phyloP scores from a whole-genome alignment of 2,113 vertebrate species.

The Solenodon paradoxus region DNA sequence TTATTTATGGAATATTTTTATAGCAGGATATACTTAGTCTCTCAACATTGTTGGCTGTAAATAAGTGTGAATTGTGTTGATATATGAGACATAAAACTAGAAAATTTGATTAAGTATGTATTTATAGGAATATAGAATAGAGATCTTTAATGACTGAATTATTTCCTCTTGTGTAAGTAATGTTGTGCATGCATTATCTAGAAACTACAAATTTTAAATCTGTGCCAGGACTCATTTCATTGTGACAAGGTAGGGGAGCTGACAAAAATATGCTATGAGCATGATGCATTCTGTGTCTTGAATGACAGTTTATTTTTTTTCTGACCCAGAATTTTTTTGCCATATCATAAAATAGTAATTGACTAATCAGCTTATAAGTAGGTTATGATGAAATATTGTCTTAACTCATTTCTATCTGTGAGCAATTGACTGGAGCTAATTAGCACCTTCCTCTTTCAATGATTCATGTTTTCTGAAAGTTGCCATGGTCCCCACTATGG shows the following conservation, averaged over 20 bases:
- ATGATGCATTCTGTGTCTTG: background rate
- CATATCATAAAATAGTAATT: background rate
- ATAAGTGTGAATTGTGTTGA: constrained; percentile 22
- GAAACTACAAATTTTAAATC: background rate
- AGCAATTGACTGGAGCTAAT: background rate
- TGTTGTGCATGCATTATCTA: background rate
- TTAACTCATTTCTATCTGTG: background rate
- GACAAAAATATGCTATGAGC: background rate
- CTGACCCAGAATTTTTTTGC: background rate
- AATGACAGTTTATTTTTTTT: background rate
- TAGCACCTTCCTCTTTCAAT: background rate
- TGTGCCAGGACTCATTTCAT: background rate
- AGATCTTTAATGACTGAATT: background rate
- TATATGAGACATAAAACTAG: background rate
- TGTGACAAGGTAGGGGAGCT: background rate
- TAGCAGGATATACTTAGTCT: background rate
- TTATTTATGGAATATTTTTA: background rate
- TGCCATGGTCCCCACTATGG: background rate
- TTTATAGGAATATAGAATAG: background rate
- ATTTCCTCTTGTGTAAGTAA: constrained; percentile 21
- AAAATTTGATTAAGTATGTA: no score
- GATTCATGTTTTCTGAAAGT: background rate
- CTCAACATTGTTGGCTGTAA: background rate
- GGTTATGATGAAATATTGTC: background rate
- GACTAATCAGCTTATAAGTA: background rate